A percentile compares a stretch with the other conserved stretches of the same genome.
phyloP scores from a whole-genome alignment of 2,797 vertebrate genomes.

The Tenualosa ilisha region DNA sequence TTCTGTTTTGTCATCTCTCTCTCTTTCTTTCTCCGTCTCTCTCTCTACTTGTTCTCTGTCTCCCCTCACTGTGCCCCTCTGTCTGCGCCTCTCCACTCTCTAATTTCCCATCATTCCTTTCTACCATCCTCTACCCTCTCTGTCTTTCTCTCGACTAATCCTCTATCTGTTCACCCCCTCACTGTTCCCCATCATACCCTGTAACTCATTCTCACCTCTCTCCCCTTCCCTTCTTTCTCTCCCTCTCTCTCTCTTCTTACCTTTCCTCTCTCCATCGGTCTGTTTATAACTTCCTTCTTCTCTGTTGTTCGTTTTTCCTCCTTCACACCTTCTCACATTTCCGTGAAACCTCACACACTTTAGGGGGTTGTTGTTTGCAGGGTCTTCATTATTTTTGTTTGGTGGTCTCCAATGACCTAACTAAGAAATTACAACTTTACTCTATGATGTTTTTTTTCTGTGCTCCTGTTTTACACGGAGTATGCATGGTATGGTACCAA shows the following conservation, averaged over 20 bases:
- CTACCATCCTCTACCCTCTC: constrained; percentile 43
- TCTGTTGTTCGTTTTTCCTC: background rate
- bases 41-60: constrained; percentile 62
- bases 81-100: constrained; percentile 74
- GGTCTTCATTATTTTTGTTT: background rate
- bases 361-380: background rate
- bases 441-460: background rate
- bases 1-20: constrained; percentile 57
- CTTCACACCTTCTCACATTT: constrained; percentile 13
- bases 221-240: constrained; percentile 49
- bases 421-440: background rate
- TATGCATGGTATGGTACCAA: background rate
- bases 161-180: constrained; percentile 58
- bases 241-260: constrained; percentile 56
- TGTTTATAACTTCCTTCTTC: constrained; percentile 35
- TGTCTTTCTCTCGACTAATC: constrained; percentile 59
- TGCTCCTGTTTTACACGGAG: background rate
- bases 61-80: constrained; percentile 76
- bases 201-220: background rate
- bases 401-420: background rate
- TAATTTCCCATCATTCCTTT: constrained; percentile 70
- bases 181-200: constrained; percentile 1
- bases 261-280: constrained; percentile 54
- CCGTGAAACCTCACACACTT: background rate
- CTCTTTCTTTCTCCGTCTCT: constrained; percentile 52